A percentile compares a stretch with the other conserved stretches of the same genome.
These are phyloP conservation scores for Thaumetopoea pityocampa DNA, from an alignment of 1,140 invertebrate species.

Conservation along the genomic window DNA sequence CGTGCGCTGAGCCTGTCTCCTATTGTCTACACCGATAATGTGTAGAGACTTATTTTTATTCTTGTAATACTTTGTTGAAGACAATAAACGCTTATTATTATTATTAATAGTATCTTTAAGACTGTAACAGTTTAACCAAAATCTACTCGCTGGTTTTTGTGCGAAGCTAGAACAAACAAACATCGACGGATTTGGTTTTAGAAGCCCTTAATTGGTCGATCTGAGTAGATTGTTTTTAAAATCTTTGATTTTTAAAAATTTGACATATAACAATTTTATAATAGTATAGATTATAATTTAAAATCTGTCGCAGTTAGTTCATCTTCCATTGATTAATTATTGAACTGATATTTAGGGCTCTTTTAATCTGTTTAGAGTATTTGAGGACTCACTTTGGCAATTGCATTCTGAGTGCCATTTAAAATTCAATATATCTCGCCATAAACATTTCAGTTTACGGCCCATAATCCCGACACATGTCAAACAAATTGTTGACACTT, in stretches of 20 bases:
- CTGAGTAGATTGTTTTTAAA: too few species aligned
- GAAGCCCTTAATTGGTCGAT: too few species aligned
- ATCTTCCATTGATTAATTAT: conserved; percentile 3
- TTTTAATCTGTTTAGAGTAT: conserved; percentile 9
- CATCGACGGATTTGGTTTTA: too few species aligned
- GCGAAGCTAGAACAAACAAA: too few species aligned
- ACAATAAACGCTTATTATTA: too few species aligned
- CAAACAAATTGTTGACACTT: conserved; percentile 48
- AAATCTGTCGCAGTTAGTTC: conserved; percentile 1
- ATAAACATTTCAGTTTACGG: conserved; percentile 38
- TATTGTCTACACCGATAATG: too few species aligned
- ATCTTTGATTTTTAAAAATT: background rate
- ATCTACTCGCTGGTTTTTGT: too few species aligned
- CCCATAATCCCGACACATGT: conserved; percentile 38
- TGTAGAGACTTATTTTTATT: too few species aligned
- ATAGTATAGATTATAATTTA: conserved; percentile 3
- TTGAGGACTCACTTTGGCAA: conserved; percentile 5
- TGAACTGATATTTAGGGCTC: conserved; percentile 7
- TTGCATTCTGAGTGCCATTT: conserved; percentile 31
- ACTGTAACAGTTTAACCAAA: too few species aligned
- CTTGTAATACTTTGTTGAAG: too few species aligned
- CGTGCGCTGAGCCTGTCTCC: too few species aligned
- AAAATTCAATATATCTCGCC: conserved; percentile 39
- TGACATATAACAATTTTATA: conserved; percentile 1
- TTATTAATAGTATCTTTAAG: too few species aligned